Percentiles rank a stretch among this genome's conserved stretches.
These are phyloP conservation scores for Phyllopteryx taeniolatus DNA, from an alignment of 2,113 vertebrate genomes.

Conservation along the genomic window DNA sequence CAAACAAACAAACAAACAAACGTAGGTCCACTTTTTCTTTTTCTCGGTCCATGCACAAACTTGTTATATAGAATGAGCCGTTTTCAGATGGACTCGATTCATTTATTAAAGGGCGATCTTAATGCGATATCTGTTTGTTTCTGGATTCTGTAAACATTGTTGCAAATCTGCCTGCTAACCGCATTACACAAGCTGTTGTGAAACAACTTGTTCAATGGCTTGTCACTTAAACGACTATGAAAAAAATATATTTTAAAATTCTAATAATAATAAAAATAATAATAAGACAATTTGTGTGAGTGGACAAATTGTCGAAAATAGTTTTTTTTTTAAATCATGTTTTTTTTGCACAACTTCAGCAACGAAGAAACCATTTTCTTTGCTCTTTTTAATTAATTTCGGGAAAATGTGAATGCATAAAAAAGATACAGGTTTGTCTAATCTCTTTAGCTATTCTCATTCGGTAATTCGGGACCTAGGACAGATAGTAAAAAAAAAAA, in stretches of 20 bases:
- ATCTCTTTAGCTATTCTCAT: not conserved
- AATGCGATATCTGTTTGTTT: not conserved
- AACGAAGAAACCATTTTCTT: too few relatives aligned
- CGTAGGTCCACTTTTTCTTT: not conserved
- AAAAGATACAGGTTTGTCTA: not conserved
- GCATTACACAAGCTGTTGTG: not conserved
- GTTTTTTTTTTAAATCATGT: too few relatives aligned
- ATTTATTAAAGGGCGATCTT: not conserved
- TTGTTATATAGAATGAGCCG: not conserved
- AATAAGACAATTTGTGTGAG: too few relatives aligned
- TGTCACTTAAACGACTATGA: not conserved
- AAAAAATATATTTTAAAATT: too few relatives aligned
- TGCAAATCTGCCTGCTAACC: not conserved
- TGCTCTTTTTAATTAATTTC: too few relatives aligned
- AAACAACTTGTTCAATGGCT: not conserved
- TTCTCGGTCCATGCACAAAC: not conserved
- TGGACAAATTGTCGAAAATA: too few relatives aligned
- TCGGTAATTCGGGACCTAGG: not conserved
- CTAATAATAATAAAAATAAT: too few relatives aligned
- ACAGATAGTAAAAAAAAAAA: not conserved
- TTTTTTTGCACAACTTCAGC: too few relatives aligned
- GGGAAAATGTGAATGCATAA: not conserved
- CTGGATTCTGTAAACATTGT: not conserved
- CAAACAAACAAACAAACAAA: too few relatives aligned
- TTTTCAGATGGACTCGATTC: not conserved